These are phyloP conservation scores for Periophthalmodon schlosseri DNA, from an alignment of 2,113 vertebrate genomes.

Conservation along the genomic window DNA sequence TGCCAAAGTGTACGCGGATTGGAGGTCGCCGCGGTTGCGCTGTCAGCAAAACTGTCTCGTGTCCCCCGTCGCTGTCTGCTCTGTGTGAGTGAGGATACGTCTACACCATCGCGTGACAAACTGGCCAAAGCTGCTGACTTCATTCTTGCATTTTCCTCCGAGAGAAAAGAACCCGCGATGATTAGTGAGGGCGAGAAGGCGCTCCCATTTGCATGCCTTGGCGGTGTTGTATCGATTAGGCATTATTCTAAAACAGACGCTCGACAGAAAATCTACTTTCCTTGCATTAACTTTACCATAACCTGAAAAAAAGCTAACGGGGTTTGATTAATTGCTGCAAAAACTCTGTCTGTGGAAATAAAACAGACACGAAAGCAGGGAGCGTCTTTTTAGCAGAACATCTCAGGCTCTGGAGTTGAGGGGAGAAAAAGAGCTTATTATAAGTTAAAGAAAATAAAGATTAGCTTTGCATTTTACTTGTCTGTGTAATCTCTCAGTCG, in stretches of 20 bases:
- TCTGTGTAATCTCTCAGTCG: no score
- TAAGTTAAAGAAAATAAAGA: no score
- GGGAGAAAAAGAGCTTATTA: no score
- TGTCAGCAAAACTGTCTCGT: conserved; percentile 58
- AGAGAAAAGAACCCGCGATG: conserved; percentile 31
- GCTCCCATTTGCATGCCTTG: neutral
- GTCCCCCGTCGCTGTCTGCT: conserved; percentile 17
- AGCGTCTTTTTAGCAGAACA: neutral
- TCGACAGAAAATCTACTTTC: conserved; percentile 1
- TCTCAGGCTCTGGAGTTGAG: neutral
- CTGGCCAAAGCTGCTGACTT: conserved; percentile 33
- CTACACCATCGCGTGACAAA: conserved; percentile 35
- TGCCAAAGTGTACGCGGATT: conserved; percentile 41
- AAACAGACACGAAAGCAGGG: neutral
- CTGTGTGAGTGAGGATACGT: neutral
- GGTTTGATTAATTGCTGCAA: conserved; percentile 7
- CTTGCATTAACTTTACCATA: neutral
- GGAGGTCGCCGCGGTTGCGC: conserved; percentile 42
- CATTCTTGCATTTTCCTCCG: conserved; percentile 23
- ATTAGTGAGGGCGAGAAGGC: conserved; percentile 14
- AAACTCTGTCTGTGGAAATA: neutral
- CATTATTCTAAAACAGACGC: conserved; percentile 6
- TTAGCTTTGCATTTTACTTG: no score
- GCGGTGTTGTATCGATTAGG: neutral
- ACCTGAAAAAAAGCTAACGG: neutral